A percentile compares a stretch with the other conserved stretches of the same genome.
These are phyloP conservation scores for Heteropelma amictum DNA, from an alignment of 2,888 invertebrate genomes.

Conservation along the genomic window DNA sequence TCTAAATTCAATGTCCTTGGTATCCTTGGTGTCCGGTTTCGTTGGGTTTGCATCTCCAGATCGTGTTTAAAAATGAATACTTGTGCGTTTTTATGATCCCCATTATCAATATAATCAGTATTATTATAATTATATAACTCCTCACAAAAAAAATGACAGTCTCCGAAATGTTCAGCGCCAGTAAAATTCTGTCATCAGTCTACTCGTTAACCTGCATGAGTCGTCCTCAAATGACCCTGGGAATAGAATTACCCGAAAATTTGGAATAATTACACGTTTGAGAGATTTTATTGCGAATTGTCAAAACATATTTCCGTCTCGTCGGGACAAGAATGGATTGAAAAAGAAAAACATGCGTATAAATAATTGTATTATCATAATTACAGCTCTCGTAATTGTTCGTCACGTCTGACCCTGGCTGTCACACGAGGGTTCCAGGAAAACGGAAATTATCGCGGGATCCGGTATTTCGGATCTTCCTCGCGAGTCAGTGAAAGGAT, in stretches of 20 bases:
- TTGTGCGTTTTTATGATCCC: neutral
- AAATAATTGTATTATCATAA: neutral
- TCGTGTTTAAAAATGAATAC: too few species aligned
- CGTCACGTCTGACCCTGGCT: constrained; percentile 15
- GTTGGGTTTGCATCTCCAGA: too few species aligned
- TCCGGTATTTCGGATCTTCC: constrained; percentile 11
- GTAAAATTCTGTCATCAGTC: constrained; percentile 6
- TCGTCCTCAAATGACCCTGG: neutral
- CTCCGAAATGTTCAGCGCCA: neutral
- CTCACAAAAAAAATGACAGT: constrained; percentile 15
- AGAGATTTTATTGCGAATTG: neutral
- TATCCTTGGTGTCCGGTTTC: too few species aligned
- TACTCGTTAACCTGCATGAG: constrained; percentile 17
- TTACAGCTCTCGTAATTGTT: neutral
- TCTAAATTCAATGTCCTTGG: too few species aligned
- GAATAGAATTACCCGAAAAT: neutral
- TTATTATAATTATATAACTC: neutral
- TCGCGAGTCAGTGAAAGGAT: neutral
- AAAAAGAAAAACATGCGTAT: constrained; percentile 16
- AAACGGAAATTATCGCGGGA: constrained; percentile 36
- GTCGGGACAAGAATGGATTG: neutral
- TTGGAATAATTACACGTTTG: neutral
- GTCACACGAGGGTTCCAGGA: neutral
- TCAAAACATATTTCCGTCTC: neutral
- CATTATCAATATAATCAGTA: neutral